Base-by-base conservation (phyloP, 2,797 vertebrate genomes). In the Tragelaphus eurycerus region DNA sequence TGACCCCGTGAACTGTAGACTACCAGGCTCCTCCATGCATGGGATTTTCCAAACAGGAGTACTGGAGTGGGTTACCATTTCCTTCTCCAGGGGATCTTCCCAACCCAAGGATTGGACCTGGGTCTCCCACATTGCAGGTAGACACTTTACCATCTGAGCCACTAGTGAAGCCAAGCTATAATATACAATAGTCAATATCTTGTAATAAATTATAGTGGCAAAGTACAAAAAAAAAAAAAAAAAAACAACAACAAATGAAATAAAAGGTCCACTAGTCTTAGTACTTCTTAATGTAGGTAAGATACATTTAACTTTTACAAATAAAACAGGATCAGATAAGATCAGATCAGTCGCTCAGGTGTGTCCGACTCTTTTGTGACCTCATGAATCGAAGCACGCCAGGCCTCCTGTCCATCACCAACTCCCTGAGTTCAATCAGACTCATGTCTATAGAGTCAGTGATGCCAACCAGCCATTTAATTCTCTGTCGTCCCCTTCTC, bases 231-330 rank as follows among this genome's bases (percentile, higher is more conserved):
- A 16, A 76, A 4, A 4, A 43, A 43, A 74, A 43, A n/a, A n/a
- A n/a, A n/a, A n/a, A n/a, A n/a, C n/a, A n/a, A n/a, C n/a, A n/a
- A n/a, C n/a, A 43, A 14, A 48, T n/a, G 17, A 50, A 79, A 19
- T 46, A 23, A 50, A 96, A 96, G 48, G 2, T 2, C 2, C 1
- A 0, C 1, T 64, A 27, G 17, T 55, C 9, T 52, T 79, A 62
- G 48, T 62, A 90, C 8, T 21, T 48, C 38, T 60, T 74, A 50
- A 38, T 25, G 7, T 8, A 85, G 19, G 10, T 14, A 71, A 88
- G n/a, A 79, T 2, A 60, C 55, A 83, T 88, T 95, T 59, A 79
- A 82, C 15, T 95, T 97, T 96, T 1, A 4, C n/a, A 83, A 96
- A 84, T 60, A 96, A 91, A 50, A 0, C 0, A 0, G 12, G 16